These are phyloP conservation scores for Dorcus parallelipipedus DNA, from an alignment of 2,888 invertebrate species.

Conservation along the genomic window DNA sequence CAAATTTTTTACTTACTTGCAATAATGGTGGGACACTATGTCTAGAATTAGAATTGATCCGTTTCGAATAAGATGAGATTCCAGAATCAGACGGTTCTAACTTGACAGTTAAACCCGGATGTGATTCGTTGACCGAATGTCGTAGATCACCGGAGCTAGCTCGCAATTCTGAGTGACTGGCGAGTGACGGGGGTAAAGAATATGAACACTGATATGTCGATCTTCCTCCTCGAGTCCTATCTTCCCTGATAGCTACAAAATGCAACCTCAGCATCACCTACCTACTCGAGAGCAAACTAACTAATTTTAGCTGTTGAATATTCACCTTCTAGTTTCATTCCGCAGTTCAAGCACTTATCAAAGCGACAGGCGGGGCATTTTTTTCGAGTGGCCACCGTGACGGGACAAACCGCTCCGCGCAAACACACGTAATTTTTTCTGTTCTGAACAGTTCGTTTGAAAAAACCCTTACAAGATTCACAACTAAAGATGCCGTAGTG, in stretches of 20 bases:
- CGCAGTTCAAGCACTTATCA: slow-evolving; percentile 91
- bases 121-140: slow-evolving; percentile 40
- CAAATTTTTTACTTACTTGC: slow-evolving; percentile 53
- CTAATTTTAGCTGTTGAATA: neutral
- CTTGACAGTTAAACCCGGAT: slow-evolving; percentile 49
- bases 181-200: slow-evolving; percentile 69
- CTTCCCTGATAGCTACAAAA: slow-evolving; percentile 81
- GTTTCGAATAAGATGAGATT: slow-evolving; percentile 43
- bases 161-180: slow-evolving; percentile 50
- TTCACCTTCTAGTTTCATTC: slow-evolving; percentile 92
- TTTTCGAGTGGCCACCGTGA: slow-evolving; percentile 89
- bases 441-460: slow-evolving; percentile 97
- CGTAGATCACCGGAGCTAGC: slow-evolving; percentile 45
- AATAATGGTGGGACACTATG: slow-evolving; percentile 62
- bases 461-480: slow-evolving; percentile 97
- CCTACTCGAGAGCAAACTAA: no score
- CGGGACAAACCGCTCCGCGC: slow-evolving; percentile 86
- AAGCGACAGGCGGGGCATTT: slow-evolving; percentile 97
- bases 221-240: slow-evolving; percentile 90
- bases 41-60: slow-evolving; percentile 24
- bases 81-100: slow-evolving; percentile 49
- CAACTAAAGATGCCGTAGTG: slow-evolving; percentile 98
- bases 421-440: slow-evolving; percentile 94
- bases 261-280: no score
- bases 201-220: slow-evolving; percentile 96